These are phyloP conservation scores for Oeneis ivallda DNA, from an alignment of 2,888 invertebrate genomes.

Conservation along the genomic window DNA sequence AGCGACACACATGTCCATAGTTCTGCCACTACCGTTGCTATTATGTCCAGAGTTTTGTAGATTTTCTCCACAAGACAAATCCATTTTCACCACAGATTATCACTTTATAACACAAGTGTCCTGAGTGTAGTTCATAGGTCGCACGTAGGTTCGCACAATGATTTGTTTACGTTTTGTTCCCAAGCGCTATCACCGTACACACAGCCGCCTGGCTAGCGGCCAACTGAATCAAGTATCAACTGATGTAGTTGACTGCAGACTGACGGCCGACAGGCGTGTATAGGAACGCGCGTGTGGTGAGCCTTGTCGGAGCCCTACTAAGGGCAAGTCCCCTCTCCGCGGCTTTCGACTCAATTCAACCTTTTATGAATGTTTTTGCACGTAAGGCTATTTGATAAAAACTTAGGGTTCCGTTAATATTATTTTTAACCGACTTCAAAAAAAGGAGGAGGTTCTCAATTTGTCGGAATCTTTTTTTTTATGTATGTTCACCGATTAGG, in stretches of 20 bases:
- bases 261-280: conserved; percentile 19
- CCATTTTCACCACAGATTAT: conserved; percentile 58
- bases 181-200: conserved; percentile 44
- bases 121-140: conserved; percentile 18
- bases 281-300: conserved; percentile 24
- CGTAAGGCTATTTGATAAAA: conserved; percentile 12
- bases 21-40: conserved; percentile 57
- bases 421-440: too few species aligned
- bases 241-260: conserved; percentile 21
- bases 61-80: conserved; percentile 79
- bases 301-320: conserved; percentile 26
- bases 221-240: conserved; percentile 51
- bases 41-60: conserved; percentile 68
- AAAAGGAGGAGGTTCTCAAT: too few species aligned
- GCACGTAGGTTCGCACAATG: conserved; percentile 25
- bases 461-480: too few species aligned
- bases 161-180: conserved; percentile 34
- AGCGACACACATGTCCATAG: conserved; percentile 74
- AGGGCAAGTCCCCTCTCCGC: conserved; percentile 31
- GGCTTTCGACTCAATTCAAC: conserved; percentile 9
- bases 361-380: conserved; percentile 20
- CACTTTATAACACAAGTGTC: conserved; percentile 35
- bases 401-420: conserved; percentile 10
- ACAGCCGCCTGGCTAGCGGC: conserved; percentile 68
- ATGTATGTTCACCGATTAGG: too few species aligned